Evolutionary conservation across 2,113 vertebrate genomes (phyloP).

Genomic region (Zosterops hypoxanthus): DNA sequence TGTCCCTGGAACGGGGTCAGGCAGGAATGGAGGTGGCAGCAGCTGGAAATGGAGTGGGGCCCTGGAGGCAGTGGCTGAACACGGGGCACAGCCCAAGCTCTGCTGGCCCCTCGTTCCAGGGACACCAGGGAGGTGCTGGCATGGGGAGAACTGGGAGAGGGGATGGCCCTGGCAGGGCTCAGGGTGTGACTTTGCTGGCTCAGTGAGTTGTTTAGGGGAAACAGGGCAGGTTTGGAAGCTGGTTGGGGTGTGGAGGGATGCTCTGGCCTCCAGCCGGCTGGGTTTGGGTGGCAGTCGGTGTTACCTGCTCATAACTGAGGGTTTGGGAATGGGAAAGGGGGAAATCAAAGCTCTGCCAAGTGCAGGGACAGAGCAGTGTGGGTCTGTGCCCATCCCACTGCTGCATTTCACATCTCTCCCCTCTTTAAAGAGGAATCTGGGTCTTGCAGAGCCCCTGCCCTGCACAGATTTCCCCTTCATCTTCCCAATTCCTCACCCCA

Average conservation of each 20-base stretch:
- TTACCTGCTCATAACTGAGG: background rate
- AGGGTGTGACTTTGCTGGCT: background rate
- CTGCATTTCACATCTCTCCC: background rate
- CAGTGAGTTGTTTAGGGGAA: background rate
- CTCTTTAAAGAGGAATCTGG: background rate
- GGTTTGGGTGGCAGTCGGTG: background rate
- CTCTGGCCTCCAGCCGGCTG: background rate
- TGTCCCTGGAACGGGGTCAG: conserved; percentile 37
- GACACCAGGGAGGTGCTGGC: background rate
- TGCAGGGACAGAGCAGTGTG: background rate
- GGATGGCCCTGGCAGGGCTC: background rate
- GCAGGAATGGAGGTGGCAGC: background rate
- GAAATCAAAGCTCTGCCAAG: background rate
- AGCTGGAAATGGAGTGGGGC: background rate
- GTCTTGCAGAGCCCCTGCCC: background rate
- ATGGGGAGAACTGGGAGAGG: background rate
- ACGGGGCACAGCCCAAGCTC: background rate
- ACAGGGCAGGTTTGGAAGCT: background rate
- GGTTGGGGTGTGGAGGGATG: background rate
- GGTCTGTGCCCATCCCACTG: background rate
- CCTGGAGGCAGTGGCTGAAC: accelerated
- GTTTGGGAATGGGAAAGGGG: background rate
- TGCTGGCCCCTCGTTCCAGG: background rate
- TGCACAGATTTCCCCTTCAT: accelerated
- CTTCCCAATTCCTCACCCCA: background rate